Evolutionary conservation across 2,113 vertebrate genomes (phyloP), one percentile per base, ranked within the genome.

Genomic region (Sturnira hondurensis): DNA sequence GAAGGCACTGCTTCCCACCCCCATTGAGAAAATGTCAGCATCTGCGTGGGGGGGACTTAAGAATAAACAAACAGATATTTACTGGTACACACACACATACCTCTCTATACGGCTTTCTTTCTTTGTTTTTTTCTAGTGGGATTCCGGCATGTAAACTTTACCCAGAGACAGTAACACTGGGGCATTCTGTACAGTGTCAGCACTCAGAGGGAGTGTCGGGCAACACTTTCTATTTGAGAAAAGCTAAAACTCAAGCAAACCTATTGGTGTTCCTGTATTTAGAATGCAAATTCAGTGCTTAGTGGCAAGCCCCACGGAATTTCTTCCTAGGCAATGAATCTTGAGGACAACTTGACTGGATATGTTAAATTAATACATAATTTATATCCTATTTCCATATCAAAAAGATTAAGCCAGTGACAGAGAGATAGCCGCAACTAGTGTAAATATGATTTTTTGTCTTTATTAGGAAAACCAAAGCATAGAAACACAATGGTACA

Each of bases 351-450:
- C 26, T 97, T 80, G 43, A 41, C 50, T 68, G 74, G 2, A 70
- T 67, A 65, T 84, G 20, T 52, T 65, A 78, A 70, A 31, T 93
- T 88, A 84, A 45, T 78, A 89, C 84, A 45, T 78, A 91, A 36
- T 45, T 74, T 83, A 26, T 68, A 77, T 85, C 81, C 38, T 56
- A 13, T 81, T 19, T 85, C 50, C 67, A 28, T 43, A 56, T 45
- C 22, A 91, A 81, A 22, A 88, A 82, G 9, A 70, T 65, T 43
- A 95, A 71, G 20, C 16, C n/a, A 95, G 17, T 61, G 3, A 41
- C 45, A 78, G 6, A 50, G 73, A 85, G 22, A 43, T 47, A 65
- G 12, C 10, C 71, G 1, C 17, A 63, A 52, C 52, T 85, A 78
- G 22, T 89, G 61, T 22, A 85, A 58, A 77, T 93, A 38, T 4